Evolutionary conservation across 2,113 vertebrate species (phyloP), one percentile per base, ranked within the genome.

Genomic region (Salvelinus alpinus): DNA sequence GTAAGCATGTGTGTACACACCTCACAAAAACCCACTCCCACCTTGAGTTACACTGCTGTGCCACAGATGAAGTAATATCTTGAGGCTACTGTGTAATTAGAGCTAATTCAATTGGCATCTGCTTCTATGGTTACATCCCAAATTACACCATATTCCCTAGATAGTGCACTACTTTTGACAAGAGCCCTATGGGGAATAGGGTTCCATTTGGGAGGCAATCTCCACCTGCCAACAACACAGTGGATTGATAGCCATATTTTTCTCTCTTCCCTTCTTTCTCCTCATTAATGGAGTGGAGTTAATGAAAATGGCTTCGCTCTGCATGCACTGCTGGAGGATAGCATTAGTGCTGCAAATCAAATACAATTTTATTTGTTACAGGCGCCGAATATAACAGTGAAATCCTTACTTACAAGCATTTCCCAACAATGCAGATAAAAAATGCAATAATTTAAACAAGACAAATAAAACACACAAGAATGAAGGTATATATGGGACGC

Each of bases 221-320:
- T 91, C 88, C 82, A 91, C 88, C 91, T 92, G 92, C 90, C 91
- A 91, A 89, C 88, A 91, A 90, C 89, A 91, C 76, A 78, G 13
- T 5, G 20, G 85, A 91, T 89, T 89, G 89, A 93, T 91, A 79
- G 89, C 86, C 85, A 91, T 90, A 91, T 88, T 91, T 92, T 89
- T 88, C 75, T 86, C 38, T 88, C 86, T 89, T 80, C 82, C 76
- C 87, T 88, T 88, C 76, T 71, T 86, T 90, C 88, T 87, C 84
- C n/a, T 91, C 88, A 93, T 93, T 92, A 93, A 92, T 91, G 92
- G 86, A 44, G 75, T 74, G 80, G 86, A 90, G 91, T 92, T 89
- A 91, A 92, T 92, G 87, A 83, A 88, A 91, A 88, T 81, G 79
- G 80, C 76, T 73, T 57, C 72, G 83, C 79, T 84, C 80, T 77